These are phyloP conservation scores for Ivindomyrus marchei DNA, from an alignment of 2,113 vertebrate species.

Conservation along the genomic window DNA sequence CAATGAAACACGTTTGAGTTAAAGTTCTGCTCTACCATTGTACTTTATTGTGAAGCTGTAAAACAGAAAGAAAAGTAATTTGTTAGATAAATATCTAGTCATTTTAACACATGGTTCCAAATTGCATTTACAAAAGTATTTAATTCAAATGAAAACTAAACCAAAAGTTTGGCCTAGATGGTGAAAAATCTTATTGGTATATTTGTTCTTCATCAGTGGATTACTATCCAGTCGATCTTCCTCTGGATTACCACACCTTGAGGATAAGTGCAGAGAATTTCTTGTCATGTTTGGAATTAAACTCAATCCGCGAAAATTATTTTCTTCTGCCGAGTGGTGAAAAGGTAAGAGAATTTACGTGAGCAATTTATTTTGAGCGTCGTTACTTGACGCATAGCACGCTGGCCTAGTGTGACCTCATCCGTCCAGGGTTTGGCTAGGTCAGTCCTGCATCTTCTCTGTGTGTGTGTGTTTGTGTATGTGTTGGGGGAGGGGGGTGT, in stretches of 20 bases:
- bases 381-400: background rate
- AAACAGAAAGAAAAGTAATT: background rate
- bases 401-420: slow-evolving; percentile 17
- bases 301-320: background rate
- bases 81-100: background rate
- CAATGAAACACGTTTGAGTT: background rate
- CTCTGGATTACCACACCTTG: slow-evolving; percentile 1
- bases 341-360: background rate
- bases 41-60: background rate
- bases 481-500: background rate
- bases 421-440: background rate
- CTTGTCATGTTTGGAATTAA: background rate
- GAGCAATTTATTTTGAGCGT: background rate
- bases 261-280: slow-evolving; percentile 7
- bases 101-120: background rate
- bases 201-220: background rate
- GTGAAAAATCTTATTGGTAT: background rate
- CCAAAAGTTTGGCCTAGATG: background rate
- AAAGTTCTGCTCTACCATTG: background rate
- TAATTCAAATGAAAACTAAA: background rate
- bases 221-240: slow-evolving; percentile 18
- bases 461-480: background rate
- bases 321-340: slow-evolving; percentile 7
- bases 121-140: background rate
- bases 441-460: background rate